Conservation (phyloP, 2,888 invertebrate species). For the Camptogramma bilineatum region DNA sequence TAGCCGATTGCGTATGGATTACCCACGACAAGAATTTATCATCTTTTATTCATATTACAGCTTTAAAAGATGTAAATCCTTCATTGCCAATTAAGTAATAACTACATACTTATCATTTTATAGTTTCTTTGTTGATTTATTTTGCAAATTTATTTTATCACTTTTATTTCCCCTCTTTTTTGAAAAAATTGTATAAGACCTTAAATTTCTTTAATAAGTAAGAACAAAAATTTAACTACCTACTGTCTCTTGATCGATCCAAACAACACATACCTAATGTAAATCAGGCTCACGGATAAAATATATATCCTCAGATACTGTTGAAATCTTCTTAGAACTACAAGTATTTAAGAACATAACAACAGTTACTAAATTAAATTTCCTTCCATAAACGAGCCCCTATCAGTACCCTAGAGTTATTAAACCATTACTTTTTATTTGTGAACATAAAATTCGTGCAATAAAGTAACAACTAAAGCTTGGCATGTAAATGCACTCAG, state of each 20-base stretch:
- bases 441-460: slow-evolving; percentile 7
- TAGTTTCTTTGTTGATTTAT: not conserved
- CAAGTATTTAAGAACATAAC: no score
- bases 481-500: slow-evolving; percentile 53
- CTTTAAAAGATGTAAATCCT: slow-evolving; percentile 6
- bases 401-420: not conserved
- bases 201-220: no score
- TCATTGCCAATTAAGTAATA: slow-evolving; percentile 3
- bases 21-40: slow-evolving; percentile 1
- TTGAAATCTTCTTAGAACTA: no score
- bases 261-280: no score
- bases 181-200: no score
- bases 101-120: not conserved
- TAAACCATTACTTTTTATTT: not conserved
- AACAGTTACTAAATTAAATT: not conserved
- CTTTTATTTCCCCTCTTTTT: not conserved
- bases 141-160: not conserved
- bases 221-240: no score
- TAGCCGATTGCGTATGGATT: slow-evolving; percentile 1
- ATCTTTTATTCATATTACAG: slow-evolving; percentile 11
- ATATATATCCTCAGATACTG: no score
- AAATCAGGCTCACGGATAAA: no score
- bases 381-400: not conserved
- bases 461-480: slow-evolving; percentile 24
- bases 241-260: no score